Conservation (phyloP, 1,140 invertebrate species). For the Scylla paramamosain region DNA sequence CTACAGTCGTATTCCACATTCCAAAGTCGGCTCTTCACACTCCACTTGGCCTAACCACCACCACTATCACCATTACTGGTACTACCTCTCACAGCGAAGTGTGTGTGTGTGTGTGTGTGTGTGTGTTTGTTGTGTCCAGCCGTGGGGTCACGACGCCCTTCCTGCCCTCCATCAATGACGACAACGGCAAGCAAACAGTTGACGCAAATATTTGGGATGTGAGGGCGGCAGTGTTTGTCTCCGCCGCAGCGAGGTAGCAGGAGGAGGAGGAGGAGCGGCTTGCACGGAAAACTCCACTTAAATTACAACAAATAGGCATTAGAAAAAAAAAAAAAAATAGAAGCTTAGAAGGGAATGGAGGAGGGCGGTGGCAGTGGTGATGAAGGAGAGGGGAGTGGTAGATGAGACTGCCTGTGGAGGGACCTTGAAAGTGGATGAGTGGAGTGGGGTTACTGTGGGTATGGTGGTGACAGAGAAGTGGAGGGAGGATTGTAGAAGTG, state of each 20-base stretch:
- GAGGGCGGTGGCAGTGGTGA: too few species aligned
- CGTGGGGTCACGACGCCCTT: too few species aligned
- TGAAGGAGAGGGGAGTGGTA: not conserved
- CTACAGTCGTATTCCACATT: too few species aligned
- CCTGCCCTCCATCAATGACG: not conserved
- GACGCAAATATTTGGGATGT: not conserved
- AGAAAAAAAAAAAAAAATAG: too few species aligned
- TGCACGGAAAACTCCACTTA: too few species aligned
- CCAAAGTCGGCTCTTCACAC: not conserved
- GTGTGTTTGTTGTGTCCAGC: not conserved
- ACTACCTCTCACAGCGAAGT: not conserved
- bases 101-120: conserved; percentile 19
- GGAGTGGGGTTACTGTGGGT: too few species aligned
- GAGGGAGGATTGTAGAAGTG: too few species aligned
- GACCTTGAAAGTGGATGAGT: too few species aligned
- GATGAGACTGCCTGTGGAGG: too few species aligned
- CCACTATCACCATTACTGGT: not conserved
- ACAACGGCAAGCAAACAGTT: conserved; percentile 4
- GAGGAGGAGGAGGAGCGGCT: not conserved
- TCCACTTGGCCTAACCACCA: not conserved
- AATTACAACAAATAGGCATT: not conserved
- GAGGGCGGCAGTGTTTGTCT: not conserved
- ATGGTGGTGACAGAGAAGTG: too few species aligned
- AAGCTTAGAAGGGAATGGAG: not conserved
- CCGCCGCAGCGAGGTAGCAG: not conserved